Evolutionary conservation across 2,113 vertebrate species (phyloP).

Genomic region (Polypterus bichir): DNA sequence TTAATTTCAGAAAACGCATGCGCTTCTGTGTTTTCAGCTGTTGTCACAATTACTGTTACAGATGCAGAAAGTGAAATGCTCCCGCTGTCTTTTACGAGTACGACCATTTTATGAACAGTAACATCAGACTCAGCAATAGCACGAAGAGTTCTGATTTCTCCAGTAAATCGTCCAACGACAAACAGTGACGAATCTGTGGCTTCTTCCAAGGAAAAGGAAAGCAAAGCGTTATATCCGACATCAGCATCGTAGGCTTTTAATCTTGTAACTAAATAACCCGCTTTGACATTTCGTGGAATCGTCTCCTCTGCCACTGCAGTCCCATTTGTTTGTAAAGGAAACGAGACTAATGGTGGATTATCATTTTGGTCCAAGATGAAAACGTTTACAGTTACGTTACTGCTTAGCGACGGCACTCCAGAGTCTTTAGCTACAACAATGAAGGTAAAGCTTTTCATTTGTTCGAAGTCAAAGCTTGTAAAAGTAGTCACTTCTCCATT

Average conservation of each 20-base stretch:
- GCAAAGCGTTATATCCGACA: slow-evolving; percentile 28
- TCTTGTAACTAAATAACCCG: slow-evolving; percentile 28
- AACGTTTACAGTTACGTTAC: slow-evolving; percentile 5
- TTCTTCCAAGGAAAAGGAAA: slow-evolving; percentile 24
- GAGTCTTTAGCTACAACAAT: slow-evolving; percentile 11
- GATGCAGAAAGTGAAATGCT: slow-evolving; percentile 1
- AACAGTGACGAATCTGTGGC: slow-evolving; percentile 23
- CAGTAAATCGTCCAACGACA: slow-evolving; percentile 22
- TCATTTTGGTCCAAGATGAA: slow-evolving; percentile 6
- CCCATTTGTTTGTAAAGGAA: slow-evolving; percentile 5
- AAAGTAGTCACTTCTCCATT: slow-evolving; percentile 23
- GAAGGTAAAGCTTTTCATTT: slow-evolving; percentile 19
- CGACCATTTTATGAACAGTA: slow-evolving; percentile 20
- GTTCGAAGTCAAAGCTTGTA: slow-evolving; percentile 34
- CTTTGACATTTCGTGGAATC: slow-evolving; percentile 22
- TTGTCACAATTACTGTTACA: not conserved
- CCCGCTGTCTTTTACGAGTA: slow-evolving; percentile 20
- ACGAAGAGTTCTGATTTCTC: slow-evolving; percentile 25
- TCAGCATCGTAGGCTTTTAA: slow-evolving; percentile 29
- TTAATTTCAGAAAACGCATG: slow-evolving; percentile 2
- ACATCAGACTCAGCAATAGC: slow-evolving; percentile 24
- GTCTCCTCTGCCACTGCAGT: slow-evolving; percentile 18
- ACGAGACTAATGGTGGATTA: slow-evolving; percentile 7
- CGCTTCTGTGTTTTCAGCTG: not conserved
- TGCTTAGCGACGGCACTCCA: not conserved